A percentile compares a stretch with the other conserved stretches of the same genome.
These are phyloP conservation scores for Mellilla xanthometata DNA, from an alignment of 2,888 invertebrate species.

Conservation along the genomic window DNA sequence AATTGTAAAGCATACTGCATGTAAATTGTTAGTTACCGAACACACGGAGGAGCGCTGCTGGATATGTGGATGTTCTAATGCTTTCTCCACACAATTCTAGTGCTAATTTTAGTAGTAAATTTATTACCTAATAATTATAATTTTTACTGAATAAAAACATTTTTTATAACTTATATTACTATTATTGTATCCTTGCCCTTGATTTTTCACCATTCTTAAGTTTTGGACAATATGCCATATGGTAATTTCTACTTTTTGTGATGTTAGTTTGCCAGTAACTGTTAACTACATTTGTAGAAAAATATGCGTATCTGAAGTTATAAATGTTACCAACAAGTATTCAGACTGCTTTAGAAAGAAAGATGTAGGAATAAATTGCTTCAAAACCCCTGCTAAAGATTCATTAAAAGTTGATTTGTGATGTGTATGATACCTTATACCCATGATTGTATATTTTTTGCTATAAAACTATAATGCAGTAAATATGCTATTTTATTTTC, in stretches of 20 bases:
- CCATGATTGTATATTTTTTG: slow-evolving; percentile 79
- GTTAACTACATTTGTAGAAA: slow-evolving; percentile 10
- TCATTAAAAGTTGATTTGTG: slow-evolving; percentile 68
- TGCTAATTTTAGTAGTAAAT: slow-evolving; percentile 67
- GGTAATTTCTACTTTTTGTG: not conserved
- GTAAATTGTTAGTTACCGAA: slow-evolving; percentile 60
- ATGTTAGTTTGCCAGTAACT: slow-evolving; percentile 9
- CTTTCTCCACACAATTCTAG: slow-evolving; percentile 52
- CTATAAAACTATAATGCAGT: slow-evolving; percentile 81
- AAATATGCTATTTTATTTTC: slow-evolving; percentile 64
- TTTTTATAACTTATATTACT: slow-evolving; percentile 56
- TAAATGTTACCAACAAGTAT: slow-evolving; percentile 20
- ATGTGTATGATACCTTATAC: slow-evolving; percentile 73
- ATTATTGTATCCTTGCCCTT: slow-evolving; percentile 58
- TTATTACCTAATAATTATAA: slow-evolving; percentile 58
- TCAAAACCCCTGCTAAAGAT: slow-evolving; percentile 46
- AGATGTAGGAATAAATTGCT: slow-evolving; percentile 35
- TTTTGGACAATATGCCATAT: too few relatives aligned
- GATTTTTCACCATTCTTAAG: too few relatives aligned
- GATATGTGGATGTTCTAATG: slow-evolving; percentile 42
- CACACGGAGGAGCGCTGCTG: slow-evolving; percentile 33
- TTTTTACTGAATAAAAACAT: slow-evolving; percentile 65
- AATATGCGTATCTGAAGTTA: slow-evolving; percentile 19
- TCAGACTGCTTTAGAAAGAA: slow-evolving; percentile 30
- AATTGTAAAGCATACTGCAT: slow-evolving; percentile 33